Evolutionary conservation across 2,888 invertebrate species (phyloP).

Genomic region (Aleiodes testaceus): DNA sequence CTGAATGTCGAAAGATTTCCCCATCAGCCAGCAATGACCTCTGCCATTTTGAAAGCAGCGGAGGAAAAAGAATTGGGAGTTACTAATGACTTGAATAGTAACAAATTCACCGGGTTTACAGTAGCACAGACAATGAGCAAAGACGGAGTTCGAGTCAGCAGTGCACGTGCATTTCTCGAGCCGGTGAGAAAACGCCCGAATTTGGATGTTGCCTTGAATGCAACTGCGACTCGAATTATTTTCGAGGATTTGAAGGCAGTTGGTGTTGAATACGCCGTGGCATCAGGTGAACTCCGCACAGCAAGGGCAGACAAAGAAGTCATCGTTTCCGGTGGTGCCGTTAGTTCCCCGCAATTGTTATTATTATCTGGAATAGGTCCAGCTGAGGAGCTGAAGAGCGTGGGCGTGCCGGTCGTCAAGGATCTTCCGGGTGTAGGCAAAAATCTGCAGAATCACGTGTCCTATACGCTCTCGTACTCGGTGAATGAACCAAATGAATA

Average conservation of each 20-base stretch:
- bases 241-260: constrained; percentile 74
- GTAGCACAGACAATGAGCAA: constrained; percentile 80
- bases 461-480: constrained; percentile 76
- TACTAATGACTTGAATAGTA: constrained; percentile 80
- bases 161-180: constrained; percentile 78
- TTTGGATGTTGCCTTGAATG: constrained; percentile 78
- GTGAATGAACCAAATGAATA: constrained; percentile 74
- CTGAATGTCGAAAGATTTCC: constrained; percentile 79
- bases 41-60: constrained; percentile 78
- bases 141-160: constrained; percentile 78
- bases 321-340: constrained; percentile 78
- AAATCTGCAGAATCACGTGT: constrained; percentile 82
- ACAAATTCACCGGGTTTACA: constrained; percentile 78
- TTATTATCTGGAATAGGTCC: constrained; percentile 81
- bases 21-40: constrained; percentile 78
- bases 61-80: constrained; percentile 78
- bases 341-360: constrained; percentile 81
- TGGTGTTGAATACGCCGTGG: constrained; percentile 77
- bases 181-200: constrained; percentile 76
- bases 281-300: constrained; percentile 53
- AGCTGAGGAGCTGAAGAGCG: constrained; percentile 76
- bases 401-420: constrained; percentile 77
- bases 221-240: constrained; percentile 77
- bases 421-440: constrained; percentile 81
- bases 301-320: constrained; percentile 70